A percentile compares a stretch with the other conserved stretches of the same genome.
Conservation (phyloP, 2,888 invertebrate genomes). For the Meliscaeva auricollis region DNA sequence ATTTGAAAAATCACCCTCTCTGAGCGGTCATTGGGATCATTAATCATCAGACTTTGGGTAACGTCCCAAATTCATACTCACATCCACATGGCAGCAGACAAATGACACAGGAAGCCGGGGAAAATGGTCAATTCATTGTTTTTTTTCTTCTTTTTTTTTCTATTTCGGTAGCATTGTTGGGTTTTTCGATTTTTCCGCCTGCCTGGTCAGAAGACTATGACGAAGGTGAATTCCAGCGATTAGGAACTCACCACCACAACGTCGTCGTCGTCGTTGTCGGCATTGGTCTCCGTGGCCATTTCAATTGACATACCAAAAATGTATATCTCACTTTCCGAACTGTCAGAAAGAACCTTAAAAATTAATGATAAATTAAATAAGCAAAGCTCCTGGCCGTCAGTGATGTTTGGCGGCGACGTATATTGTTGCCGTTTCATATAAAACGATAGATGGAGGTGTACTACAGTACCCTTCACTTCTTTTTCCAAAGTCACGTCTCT, state of each 20-base stretch:
- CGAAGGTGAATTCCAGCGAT: slow-evolving; percentile 32
- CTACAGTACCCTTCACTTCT: background rate
- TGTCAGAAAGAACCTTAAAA: slow-evolving; percentile 67
- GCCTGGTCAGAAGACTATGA: slow-evolving; percentile 32
- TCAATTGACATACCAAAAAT: slow-evolving; percentile 23
- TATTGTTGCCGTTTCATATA: slow-evolving; percentile 24
- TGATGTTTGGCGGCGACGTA: background rate
- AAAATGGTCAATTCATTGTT: slow-evolving; percentile 32
- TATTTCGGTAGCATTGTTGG: slow-evolving; percentile 67
- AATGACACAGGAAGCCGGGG: slow-evolving; percentile 68
- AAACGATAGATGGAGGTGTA: background rate
- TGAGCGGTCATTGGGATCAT: slow-evolving; percentile 62
- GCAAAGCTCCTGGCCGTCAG: slow-evolving; percentile 44
- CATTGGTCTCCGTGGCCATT: background rate
- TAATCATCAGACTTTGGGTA: slow-evolving; percentile 51
- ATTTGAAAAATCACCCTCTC: slow-evolving; percentile 57
- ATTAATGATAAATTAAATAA: slow-evolving; percentile 73
- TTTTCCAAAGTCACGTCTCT: background rate
- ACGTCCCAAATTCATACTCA: slow-evolving; percentile 29
- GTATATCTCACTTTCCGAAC: slow-evolving; percentile 58
- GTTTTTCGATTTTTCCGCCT: slow-evolving; percentile 71
- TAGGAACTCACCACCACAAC: slow-evolving; percentile 4
- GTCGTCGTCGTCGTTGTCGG: background rate
- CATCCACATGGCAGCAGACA: slow-evolving; percentile 46
- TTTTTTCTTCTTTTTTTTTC: background rate